Evolutionary conservation across 1,140 invertebrate genomes (phyloP), one percentile per base, ranked within the genome.

Genomic region (Copidosoma floridanum): DNA sequence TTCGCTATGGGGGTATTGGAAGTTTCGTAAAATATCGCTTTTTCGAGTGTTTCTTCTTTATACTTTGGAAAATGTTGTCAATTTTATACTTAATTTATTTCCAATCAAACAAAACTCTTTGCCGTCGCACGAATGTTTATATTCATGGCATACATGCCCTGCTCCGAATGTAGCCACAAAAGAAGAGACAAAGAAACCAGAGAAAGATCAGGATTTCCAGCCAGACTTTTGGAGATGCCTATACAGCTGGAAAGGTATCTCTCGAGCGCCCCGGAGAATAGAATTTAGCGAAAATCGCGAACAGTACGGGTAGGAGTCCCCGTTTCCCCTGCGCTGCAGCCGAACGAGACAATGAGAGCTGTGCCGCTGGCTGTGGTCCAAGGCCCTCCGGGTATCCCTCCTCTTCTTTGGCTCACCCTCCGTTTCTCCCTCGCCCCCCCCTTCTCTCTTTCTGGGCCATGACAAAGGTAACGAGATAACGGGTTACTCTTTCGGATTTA

Each of bases 401-500:
- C 12, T 16, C 21, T 47, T 27, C 8, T 32, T 20, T 50, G 10
- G 5, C 16, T 41, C 27, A 11, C 47, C 20, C 47, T 32, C 27
- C 8, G 8, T 14, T 14, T 26, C 44, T 32, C n/a, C 23, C 46
- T 52, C 11, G 2, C 23, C 14, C n/a, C 14, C 6, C 0, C 5
- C 5, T 6, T 38, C 40, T 54, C 35, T 54, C 40, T 55, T 53
- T n/a, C n/a, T n/a, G n/a, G n/a, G n/a, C n/a, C n/a, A n/a, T n/a
- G n/a, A n/a, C 41, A 29, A 54, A 57, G 60, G 65, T 70, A 68
- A 70, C 65, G 61, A 67, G 65, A 67, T 66, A 67, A 68, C 58
- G 65, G n/a, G 68, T 68, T 68, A 67, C 63, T n/a, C n/a, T 67
- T 66, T 66, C 41, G 54, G 63, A 70, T 67, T 64, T 66, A 43